Evolutionary conservation across 2,888 invertebrate genomes (phyloP).

Genomic region (Eilema depressum): DNA sequence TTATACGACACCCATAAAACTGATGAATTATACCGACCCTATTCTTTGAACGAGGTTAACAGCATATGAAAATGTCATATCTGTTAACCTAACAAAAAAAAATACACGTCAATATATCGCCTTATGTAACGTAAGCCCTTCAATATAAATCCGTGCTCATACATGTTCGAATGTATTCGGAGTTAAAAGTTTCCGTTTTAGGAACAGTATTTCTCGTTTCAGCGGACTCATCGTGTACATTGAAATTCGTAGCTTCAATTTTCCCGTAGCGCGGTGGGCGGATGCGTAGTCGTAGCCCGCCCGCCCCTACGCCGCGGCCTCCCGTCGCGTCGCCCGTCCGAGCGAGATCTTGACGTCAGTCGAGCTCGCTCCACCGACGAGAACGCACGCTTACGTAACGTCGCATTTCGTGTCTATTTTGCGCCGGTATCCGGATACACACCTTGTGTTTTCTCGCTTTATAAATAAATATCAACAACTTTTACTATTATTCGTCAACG

Average conservation of each 20-base stretch:
- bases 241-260: constrained; percentile 73
- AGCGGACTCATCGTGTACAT: constrained; percentile 59
- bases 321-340: constrained; percentile 55
- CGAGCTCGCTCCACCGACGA: constrained; percentile 63
- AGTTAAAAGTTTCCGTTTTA: constrained; percentile 53
- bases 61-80: constrained; percentile 4
- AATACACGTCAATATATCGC: background rate
- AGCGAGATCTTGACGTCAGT: constrained; percentile 75
- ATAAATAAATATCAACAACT: constrained; percentile 47
- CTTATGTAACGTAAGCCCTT: constrained; percentile 1
- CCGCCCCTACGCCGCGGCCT: constrained; percentile 59
- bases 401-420: constrained; percentile 44
- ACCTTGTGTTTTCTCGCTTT: constrained; percentile 47
- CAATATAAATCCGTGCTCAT: constrained; percentile 4
- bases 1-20: constrained; percentile 9
- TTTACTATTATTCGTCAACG: constrained; percentile 21
- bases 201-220: constrained; percentile 55
- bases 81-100: constrained; percentile 1
- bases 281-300: constrained; percentile 72
- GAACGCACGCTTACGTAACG: constrained; percentile 55
- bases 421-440: constrained; percentile 58
- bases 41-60: constrained; percentile 5
- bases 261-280: constrained; percentile 80
- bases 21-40: background rate
- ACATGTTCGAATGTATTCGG: constrained; percentile 34